Conservation (phyloP, 2,113 vertebrate species). For the Carlito syrichta region DNA sequence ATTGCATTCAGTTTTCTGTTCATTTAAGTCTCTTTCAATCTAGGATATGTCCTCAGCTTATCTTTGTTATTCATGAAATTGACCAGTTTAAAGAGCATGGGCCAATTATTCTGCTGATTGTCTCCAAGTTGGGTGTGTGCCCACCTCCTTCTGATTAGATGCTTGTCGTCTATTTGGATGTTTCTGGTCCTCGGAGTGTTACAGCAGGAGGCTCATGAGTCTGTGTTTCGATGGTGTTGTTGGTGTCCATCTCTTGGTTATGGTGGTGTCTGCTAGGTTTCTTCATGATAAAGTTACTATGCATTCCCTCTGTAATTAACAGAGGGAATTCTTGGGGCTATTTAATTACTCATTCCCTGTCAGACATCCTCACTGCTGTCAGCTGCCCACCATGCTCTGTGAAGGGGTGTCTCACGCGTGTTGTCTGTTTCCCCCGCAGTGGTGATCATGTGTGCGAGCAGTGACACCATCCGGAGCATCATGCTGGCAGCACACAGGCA, state of each 20-base stretch:
- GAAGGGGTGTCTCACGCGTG: background rate
- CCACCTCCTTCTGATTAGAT: background rate
- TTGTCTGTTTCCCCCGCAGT: conserved; percentile 84
- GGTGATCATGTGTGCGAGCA: conserved; percentile 94
- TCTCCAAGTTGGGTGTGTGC: background rate
- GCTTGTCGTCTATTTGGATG: fast-evolving
- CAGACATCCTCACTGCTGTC: background rate
- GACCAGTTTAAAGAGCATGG: background rate
- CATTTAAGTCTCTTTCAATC: background rate
- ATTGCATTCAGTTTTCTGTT: background rate
- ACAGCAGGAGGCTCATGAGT: background rate
- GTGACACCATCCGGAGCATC: conserved; percentile 90
- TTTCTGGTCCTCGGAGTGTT: background rate
- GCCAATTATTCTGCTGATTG: background rate
- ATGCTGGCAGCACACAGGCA: conserved; percentile 93
- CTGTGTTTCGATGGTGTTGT: background rate
- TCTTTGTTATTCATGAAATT: background rate
- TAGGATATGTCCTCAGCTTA: background rate
- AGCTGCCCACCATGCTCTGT: fast-evolving
- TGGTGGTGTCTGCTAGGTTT: background rate
- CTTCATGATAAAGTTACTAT: background rate
- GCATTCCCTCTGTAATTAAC: background rate
- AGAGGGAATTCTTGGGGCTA: background rate
- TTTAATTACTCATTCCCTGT: background rate
- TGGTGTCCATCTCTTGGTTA: background rate